Evolutionary conservation across 2,113 vertebrate genomes (phyloP), one percentile per base, ranked within the genome.

Genomic region (Dryoscopus gambensis): DNA sequence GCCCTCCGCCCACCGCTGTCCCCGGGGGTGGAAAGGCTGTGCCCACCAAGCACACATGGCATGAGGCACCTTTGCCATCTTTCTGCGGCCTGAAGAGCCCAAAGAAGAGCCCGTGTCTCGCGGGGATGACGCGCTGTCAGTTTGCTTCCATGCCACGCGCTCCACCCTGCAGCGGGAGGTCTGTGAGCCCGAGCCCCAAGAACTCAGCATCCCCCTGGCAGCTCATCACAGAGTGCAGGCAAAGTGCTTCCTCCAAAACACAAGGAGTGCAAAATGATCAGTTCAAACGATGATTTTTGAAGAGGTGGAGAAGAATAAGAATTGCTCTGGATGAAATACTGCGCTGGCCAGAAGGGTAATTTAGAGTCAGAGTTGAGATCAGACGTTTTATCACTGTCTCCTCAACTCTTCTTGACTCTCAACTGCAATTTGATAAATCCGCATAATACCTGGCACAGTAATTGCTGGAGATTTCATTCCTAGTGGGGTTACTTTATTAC

Each of bases 351-450:
- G 76, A 78, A 69, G 69, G 69, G 65, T 77, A 95, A 92, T 86
- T 87, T 18, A 31, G 71, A 69, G 81, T 74, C 79, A 67, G 79
- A 30, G 52, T 39, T 57, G 92, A 95, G 88, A 89, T 93, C 87
- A 86, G 46, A 57, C 67, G 56, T 71, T 95, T 93, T 75, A 81
- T 92, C 71, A 46, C 52, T 46, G 17, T 50, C 71, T 49, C 86
- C 59, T 92, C 93, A 73, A 59, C 52, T 91, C 56, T 27, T 97
- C 80, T 91, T 78, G 94, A 93, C 86, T 94, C 94, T 81, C 64
- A 82, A 73, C 71, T 79, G 87, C 88, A 71, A 88, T 94, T 92
- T 96, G 90, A 87, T 78, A 94, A 91, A 95, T 91, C 95, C 97
- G 86, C 78, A 40, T 91, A 92, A 85, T 88, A 89, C 63, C 84